Evolutionary conservation across 2,113 vertebrate species (phyloP).

Genomic region (Himantopus leucocephalus): DNA sequence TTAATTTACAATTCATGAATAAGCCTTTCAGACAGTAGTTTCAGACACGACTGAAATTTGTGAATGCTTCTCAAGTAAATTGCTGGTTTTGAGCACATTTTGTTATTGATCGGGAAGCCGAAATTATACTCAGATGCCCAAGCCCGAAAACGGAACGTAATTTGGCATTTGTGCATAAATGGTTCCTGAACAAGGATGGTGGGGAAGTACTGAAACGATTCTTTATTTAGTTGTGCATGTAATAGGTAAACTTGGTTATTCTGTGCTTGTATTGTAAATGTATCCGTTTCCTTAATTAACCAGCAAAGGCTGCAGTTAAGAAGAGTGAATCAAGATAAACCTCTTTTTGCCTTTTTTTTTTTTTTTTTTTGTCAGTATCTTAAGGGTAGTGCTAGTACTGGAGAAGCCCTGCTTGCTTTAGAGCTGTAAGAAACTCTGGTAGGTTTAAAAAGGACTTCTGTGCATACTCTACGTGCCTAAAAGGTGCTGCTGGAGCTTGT

Average conservation of each 20-base stretch:
- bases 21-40: conserved; percentile 4
- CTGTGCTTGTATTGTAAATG: background rate
- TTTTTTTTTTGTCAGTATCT: background rate
- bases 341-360: background rate
- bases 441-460: background rate
- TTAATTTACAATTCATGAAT: conserved; percentile 6
- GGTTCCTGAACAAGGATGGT: background rate
- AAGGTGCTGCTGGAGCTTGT: background rate
- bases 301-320: background rate
- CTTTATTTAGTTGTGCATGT: background rate
- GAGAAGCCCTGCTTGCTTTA: background rate
- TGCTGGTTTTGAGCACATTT: conserved; percentile 3
- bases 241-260: background rate
- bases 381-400: background rate
- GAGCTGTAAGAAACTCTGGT: background rate
- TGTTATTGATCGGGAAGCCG: background rate
- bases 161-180: background rate
- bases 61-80: background rate
- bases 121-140: background rate
- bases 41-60: background rate
- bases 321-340: background rate
- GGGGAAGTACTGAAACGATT: background rate
- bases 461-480: fast-evolving
- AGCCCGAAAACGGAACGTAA: background rate
- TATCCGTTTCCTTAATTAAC: background rate